These are phyloP conservation scores for Limnephilus auricula DNA, from an alignment of 2,888 invertebrate species.

Conservation along the genomic window DNA sequence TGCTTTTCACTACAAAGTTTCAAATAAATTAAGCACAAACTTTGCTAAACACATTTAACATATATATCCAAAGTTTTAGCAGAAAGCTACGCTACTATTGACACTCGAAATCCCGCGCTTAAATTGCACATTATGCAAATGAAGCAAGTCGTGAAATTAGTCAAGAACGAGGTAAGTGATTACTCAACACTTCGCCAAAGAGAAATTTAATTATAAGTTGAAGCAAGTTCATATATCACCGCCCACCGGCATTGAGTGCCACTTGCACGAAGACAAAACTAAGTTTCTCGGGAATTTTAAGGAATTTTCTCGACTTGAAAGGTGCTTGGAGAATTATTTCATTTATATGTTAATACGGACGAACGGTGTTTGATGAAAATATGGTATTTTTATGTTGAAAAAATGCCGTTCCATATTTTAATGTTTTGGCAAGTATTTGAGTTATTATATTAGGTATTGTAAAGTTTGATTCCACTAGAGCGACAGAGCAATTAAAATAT, in stretches of 20 bases:
- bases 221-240: background rate
- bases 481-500: too few relatives aligned
- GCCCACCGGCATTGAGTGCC: conserved; percentile 10
- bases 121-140: conserved; percentile 2
- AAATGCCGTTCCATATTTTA: background rate
- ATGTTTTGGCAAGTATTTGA: too few relatives aligned
- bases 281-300: conserved; percentile 11
- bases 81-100: background rate
- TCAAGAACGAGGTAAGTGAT: conserved; percentile 9
- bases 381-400: background rate
- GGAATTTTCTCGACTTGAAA: background rate
- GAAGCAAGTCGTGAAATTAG: background rate
- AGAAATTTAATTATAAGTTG: conserved; percentile 30
- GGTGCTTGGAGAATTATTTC: background rate
- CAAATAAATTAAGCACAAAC: background rate
- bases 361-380: background rate
- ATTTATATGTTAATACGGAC: conserved; percentile 32
- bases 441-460: too few relatives aligned
- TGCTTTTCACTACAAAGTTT: background rate
- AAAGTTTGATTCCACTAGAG: too few relatives aligned
- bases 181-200: background rate
- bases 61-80: background rate
- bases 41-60: background rate
- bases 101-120: background rate
- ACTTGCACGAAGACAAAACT: background rate